Evolutionary conservation across 2,113 vertebrate genomes (phyloP).

Genomic region (Vidua chalybeata): DNA sequence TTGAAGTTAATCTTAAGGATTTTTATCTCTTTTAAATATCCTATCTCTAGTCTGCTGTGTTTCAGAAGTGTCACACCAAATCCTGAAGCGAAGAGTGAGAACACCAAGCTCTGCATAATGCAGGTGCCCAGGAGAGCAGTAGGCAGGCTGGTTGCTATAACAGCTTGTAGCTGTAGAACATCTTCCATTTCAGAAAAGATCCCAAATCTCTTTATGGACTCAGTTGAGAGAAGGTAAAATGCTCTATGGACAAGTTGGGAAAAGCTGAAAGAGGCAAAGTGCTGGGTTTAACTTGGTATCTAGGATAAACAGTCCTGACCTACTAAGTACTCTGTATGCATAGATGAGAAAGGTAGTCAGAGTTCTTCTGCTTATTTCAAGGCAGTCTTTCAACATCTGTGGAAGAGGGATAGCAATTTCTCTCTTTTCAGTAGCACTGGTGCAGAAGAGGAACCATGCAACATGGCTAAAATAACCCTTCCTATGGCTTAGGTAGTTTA

Average conservation of each 20-base stretch:
- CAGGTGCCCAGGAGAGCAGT: slow-evolving; percentile 52
- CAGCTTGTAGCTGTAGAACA: slow-evolving; percentile 51
- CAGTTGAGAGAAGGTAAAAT: slow-evolving; percentile 46
- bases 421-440: background rate
- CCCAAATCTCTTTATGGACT: slow-evolving; percentile 64
- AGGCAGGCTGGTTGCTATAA: slow-evolving; percentile 49
- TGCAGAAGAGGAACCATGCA: background rate
- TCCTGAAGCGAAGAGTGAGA: slow-evolving; percentile 20
- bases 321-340: background rate
- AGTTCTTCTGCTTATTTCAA: background rate
- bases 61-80: slow-evolving; percentile 26
- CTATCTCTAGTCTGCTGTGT: background rate
- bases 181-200: slow-evolving; percentile 52
- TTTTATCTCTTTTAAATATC: slow-evolving; percentile 17
- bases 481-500: background rate
- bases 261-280: slow-evolving; percentile 33
- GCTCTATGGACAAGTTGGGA: slow-evolving; percentile 2
- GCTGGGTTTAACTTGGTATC: background rate
- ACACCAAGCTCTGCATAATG: slow-evolving; percentile 39
- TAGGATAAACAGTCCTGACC: slow-evolving; percentile 20
- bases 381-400: background rate
- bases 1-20: background rate
- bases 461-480: background rate
- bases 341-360: background rate
- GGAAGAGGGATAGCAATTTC: background rate